phyloP scores from a whole-genome alignment of 2,797 vertebrate species.

The Crocidura indochinensis region DNA sequence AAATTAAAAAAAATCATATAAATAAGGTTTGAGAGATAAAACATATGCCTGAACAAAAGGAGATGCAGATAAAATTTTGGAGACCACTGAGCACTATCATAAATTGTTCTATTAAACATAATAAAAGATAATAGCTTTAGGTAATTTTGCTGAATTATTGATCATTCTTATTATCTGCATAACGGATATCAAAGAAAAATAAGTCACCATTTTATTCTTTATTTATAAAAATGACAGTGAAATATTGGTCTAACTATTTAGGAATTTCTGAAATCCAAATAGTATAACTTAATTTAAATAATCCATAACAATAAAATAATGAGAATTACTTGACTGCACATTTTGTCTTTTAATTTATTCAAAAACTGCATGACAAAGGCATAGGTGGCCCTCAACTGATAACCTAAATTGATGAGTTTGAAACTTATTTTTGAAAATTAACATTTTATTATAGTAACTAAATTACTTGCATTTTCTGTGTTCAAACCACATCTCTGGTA shows the following conservation, averaged over 20 bases:
- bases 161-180: background rate
- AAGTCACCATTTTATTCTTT: background rate
- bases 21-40: no score
- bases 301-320: background rate
- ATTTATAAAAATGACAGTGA: background rate
- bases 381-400: no score
- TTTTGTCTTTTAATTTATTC: background rate
- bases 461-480: background rate
- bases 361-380: background rate
- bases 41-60: no score
- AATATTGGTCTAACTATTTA: background rate
- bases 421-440: background rate
- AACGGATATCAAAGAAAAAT: background rate
- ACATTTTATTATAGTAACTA: background rate
- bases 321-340: background rate
- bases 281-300: conserved; percentile 9
- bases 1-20: no score
- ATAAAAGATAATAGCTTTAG: background rate
- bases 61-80: no score
- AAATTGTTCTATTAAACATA: no score
- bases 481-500: background rate
- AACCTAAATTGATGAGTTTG: background rate
- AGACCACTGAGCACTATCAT: no score
- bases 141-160: background rate
- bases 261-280: conserved; percentile 8